phyloP scores from a whole-genome alignment of 2,113 vertebrate genomes.

The Austrofundulus limnaeus region DNA sequence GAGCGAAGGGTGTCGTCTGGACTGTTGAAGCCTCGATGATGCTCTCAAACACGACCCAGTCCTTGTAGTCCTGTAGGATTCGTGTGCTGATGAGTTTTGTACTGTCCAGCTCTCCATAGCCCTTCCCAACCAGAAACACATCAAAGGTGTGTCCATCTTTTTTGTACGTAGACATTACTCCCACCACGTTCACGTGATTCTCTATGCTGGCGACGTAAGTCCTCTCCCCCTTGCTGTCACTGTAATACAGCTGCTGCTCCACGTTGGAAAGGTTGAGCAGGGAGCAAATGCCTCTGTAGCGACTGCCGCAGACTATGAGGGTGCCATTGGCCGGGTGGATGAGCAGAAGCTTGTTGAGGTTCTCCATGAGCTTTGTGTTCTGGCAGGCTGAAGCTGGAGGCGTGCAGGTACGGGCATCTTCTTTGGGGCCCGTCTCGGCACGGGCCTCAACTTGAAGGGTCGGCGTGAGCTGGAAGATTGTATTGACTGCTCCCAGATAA shows the following conservation, averaged over 20 bases:
- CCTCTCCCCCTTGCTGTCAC: slow-evolving; percentile 87
- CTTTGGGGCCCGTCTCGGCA: slow-evolving; percentile 78
- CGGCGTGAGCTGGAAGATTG: slow-evolving; percentile 83
- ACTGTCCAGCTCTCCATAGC: slow-evolving; percentile 87
- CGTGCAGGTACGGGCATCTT: slow-evolving; percentile 87
- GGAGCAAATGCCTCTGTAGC: slow-evolving; percentile 92
- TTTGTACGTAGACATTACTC: slow-evolving; percentile 80
- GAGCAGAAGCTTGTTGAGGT: slow-evolving; percentile 90
- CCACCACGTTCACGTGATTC: slow-evolving; percentile 87
- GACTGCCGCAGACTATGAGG: slow-evolving; percentile 90
- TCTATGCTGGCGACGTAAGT: slow-evolving; percentile 93
- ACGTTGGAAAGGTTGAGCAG: slow-evolving; percentile 87
- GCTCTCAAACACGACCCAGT: slow-evolving; percentile 91
- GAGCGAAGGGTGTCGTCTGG: slow-evolving; percentile 80
- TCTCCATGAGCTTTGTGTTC: slow-evolving; percentile 80
- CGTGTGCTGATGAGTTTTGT: slow-evolving; percentile 93
- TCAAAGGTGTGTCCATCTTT: slow-evolving; percentile 31
- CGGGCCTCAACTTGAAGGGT: slow-evolving; percentile 69
- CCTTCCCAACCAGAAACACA: slow-evolving; percentile 90
- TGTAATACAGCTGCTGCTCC: slow-evolving; percentile 81
- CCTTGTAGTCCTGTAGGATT: slow-evolving; percentile 79
- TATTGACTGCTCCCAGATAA: slow-evolving; percentile 89
- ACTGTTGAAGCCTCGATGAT: slow-evolving; percentile 84
- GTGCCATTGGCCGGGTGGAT: slow-evolving; percentile 77
- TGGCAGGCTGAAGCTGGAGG: slow-evolving; percentile 86